Evolutionary conservation across 1,140 invertebrate species (phyloP), one percentile per base, ranked within the genome.

Genomic region (Zophobas atratus): DNA sequence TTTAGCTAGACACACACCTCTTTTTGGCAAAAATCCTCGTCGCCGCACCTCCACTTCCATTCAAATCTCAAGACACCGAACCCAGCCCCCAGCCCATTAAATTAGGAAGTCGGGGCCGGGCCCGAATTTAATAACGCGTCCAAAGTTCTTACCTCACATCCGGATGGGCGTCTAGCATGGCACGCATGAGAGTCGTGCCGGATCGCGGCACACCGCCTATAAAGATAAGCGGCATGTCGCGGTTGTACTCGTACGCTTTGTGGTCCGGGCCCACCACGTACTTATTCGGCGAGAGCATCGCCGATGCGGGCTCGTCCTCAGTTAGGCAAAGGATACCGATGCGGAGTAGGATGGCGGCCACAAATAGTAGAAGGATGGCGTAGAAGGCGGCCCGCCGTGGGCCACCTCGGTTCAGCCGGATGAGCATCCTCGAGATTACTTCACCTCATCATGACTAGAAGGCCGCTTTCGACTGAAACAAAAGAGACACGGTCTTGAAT

Each of bases 121-220:
- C 43, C 43, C 6, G 43, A 46, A 46, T 8, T 3, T 3, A 46
- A 46, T 46, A 46, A 46, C 3, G 43, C 43, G 43, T 46, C 43
- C 3, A 8, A 46, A 51, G 20, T 77, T 72, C 86, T 88, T 87
- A 94, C 93, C 94, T 92, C 81, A 99, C 95, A 86, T 97, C 94
- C n/a, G 96, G 96, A 91, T 99, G 98, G 51, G 98, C 98, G 89
- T 99, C 98, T 70, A 99, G 88, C 95, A 99, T 98, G 77, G 97
- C 98, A 85, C 98, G 90, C 93, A 98, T 97, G 71, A 99, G 90
- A 46, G 98, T 99, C 1, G 98, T 99, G 32, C 98, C 98, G 57
- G 96, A 98, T 79, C 98, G 91, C 36, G 98, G 98, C 84, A 99
- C 96, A 63, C 98, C 98, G 35, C 98, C 98, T 86, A 99, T 98